A percentile compares a stretch with the other conserved stretches of the same genome.
Evolutionary conservation across 2,113 vertebrate species (phyloP).

Genomic region (Pelmatolapia mariae): DNA sequence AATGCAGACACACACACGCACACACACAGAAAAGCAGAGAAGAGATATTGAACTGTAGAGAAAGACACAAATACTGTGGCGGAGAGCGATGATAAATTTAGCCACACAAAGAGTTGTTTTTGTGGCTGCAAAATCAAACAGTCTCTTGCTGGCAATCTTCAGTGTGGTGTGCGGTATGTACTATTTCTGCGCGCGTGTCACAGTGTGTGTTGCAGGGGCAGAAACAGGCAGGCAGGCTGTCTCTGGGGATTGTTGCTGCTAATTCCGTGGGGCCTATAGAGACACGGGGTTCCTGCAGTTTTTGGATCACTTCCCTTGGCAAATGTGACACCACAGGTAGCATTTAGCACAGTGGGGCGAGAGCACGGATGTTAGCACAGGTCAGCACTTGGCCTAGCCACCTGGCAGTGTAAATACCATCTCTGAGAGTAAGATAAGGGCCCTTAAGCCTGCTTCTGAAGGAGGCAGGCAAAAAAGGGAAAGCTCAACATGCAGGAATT

Average conservation of each 20-base stretch:
- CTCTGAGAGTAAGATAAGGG: constrained; percentile 2
- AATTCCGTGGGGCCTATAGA: constrained; percentile 40
- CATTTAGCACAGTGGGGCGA: constrained; percentile 55
- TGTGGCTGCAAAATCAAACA: constrained; percentile 64
- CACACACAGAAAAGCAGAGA: constrained; percentile 12
- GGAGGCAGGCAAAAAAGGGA: not conserved
- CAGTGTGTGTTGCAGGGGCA: constrained; percentile 29
- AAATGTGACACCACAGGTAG: constrained; percentile 68
- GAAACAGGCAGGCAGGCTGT: constrained; percentile 39
- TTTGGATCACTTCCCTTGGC: constrained; percentile 64
- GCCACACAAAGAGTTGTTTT: constrained; percentile 64
- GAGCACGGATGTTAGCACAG: constrained; percentile 60
- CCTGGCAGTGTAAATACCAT: constrained; percentile 28
- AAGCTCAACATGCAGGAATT: not conserved
- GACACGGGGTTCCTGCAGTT: constrained; percentile 16
- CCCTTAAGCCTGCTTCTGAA: not conserved
- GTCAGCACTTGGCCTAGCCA: constrained; percentile 55
- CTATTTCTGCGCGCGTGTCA: constrained; percentile 19
- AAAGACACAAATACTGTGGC: constrained; percentile 50
- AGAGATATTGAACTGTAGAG: constrained; percentile 52
- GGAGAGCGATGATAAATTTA: constrained; percentile 66
- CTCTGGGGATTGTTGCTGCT: constrained; percentile 43
- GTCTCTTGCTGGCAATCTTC: constrained; percentile 55
- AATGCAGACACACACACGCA: constrained; percentile 19
- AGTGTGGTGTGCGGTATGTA: constrained; percentile 31